These are phyloP conservation scores for Actenoides lindsayi DNA, from an alignment of 2,113 vertebrate genomes.

Conservation along the genomic window DNA sequence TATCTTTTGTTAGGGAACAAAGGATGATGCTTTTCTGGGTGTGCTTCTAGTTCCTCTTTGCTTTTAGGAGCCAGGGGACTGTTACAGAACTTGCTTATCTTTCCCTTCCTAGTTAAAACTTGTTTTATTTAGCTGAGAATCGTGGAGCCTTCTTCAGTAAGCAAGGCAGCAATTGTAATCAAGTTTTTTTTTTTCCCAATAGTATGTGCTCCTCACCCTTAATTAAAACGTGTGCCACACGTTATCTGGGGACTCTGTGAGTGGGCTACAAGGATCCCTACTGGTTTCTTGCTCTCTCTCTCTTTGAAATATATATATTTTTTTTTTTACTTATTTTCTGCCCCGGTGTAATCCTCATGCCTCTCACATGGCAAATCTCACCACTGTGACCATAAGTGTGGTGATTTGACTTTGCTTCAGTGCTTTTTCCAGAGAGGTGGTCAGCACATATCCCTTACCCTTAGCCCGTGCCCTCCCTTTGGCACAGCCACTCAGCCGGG, in stretches of 20 bases:
- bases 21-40: not conserved
- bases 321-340: not conserved
- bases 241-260: not conserved
- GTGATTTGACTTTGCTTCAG: not conserved
- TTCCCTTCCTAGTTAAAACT: not conserved
- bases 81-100: not conserved
- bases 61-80: not conserved
- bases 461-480: not conserved
- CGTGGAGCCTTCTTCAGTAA: not conserved
- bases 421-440: not conserved
- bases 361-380: not conserved
- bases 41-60: not conserved
- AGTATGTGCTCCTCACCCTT: not conserved
- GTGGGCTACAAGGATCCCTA: not conserved
- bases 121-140: not conserved
- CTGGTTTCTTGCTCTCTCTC: not conserved
- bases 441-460: not conserved
- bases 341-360: not conserved
- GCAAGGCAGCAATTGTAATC: not conserved
- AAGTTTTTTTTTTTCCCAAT: not conserved
- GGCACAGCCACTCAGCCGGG: rapidly evolving
- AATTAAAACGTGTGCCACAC: rapidly evolving
- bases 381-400: not conserved
- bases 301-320: no score
- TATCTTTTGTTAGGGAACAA: not conserved